Evolutionary conservation across 2,797 vertebrate species (phyloP).

Genomic region (Chelidonichthys spinosus): DNA sequence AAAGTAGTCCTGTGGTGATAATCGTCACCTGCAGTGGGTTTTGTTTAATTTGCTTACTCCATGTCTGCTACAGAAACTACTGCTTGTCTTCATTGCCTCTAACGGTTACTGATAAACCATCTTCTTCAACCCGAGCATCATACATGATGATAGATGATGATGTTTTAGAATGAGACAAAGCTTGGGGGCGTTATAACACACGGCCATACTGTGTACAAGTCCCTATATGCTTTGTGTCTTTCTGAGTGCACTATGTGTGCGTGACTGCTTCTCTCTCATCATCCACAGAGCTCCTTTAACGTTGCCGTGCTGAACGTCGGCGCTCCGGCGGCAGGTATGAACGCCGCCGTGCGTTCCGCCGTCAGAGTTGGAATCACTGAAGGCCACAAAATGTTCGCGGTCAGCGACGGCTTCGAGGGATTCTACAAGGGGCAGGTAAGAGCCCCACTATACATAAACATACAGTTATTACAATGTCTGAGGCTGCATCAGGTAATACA

Average conservation of each 20-base stretch:
- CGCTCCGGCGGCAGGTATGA: constrained; percentile 95
- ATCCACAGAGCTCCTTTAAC: constrained; percentile 86
- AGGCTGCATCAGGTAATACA: not conserved
- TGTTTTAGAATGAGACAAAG: not conserved
- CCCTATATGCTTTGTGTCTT: not conserved
- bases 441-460: too few relatives aligned
- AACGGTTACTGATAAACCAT: constrained; percentile 12
- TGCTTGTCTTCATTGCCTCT: constrained; percentile 17
- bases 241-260: constrained; percentile 4
- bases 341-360: constrained; percentile 92
- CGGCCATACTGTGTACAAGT: not conserved
- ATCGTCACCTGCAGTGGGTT: not conserved
- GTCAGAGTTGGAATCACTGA: constrained; percentile 92
- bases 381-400: constrained; percentile 93
- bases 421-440: constrained; percentile 90
- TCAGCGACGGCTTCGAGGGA: constrained; percentile 94
- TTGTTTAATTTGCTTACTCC: not conserved
- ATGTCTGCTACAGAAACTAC: not conserved
- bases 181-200: not conserved
- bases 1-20: not conserved
- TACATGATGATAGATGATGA: constrained; percentile 11
- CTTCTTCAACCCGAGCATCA: not conserved
- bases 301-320: constrained; percentile 94
- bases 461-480: not conserved
- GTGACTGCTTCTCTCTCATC: not conserved